phyloP scores from a whole-genome alignment of 2,797 vertebrate species.

The Scomberomorus guttatus region DNA sequence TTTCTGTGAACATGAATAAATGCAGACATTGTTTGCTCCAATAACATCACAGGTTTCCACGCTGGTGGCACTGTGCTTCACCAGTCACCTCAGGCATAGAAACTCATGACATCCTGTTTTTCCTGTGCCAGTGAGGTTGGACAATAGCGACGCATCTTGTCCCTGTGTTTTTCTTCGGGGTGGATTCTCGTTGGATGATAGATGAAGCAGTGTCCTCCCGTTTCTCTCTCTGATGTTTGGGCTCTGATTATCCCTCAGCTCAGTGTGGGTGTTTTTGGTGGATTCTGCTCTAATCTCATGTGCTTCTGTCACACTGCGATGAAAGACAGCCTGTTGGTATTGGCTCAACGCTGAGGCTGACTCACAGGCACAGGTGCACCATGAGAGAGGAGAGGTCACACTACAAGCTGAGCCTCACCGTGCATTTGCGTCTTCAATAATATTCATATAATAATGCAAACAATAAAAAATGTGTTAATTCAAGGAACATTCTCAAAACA shows the following conservation, averaged over 20 bases:
- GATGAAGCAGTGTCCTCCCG: constrained; percentile 69
- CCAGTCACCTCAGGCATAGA: constrained; percentile 67
- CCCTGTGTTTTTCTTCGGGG: constrained; percentile 76
- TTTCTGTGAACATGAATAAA: constrained; percentile 27
- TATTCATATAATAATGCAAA: constrained; percentile 28
- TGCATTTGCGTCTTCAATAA: constrained; percentile 18
- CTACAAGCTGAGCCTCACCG: constrained; percentile 14
- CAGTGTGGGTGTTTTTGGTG: constrained; percentile 78
- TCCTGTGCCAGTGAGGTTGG: constrained; percentile 55
- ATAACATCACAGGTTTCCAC: constrained; percentile 45
- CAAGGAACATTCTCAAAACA: not conserved
- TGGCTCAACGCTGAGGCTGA: constrained; percentile 74
- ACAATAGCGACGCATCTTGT: constrained; percentile 64
- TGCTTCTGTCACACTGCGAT: constrained; percentile 80
- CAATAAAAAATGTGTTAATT: constrained; percentile 15
- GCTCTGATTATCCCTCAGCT: constrained; percentile 76
- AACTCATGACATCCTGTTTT: constrained; percentile 74
- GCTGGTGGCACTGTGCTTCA: constrained; percentile 40
- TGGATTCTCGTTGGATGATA: constrained; percentile 73
- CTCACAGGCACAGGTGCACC: constrained; percentile 80
- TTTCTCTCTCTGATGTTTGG: constrained; percentile 80
- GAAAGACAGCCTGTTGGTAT: constrained; percentile 82
- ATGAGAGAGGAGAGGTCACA: constrained; percentile 59
- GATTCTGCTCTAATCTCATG: constrained; percentile 77
- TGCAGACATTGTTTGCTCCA: constrained; percentile 36